These are phyloP conservation scores for Dendrolimus punctatus DNA, from an alignment of 1,140 invertebrate species.

Conservation along the genomic window DNA sequence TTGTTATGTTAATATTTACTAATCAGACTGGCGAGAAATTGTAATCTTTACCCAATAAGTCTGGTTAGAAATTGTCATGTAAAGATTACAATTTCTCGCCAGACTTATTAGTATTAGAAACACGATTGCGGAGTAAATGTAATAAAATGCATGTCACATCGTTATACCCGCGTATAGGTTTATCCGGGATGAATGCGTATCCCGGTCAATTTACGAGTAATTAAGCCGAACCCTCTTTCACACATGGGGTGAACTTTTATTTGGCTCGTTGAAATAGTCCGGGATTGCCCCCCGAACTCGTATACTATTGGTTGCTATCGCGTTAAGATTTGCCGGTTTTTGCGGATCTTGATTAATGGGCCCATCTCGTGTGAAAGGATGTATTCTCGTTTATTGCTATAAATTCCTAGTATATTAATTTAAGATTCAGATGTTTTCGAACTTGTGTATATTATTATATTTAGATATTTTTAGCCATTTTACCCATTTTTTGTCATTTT, in stretches of 20 bases:
- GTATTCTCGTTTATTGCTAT: conserved; percentile 13
- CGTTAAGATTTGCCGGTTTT: conserved; percentile 31
- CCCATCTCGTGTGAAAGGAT: conserved; percentile 11
- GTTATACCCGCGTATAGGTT: conserved; percentile 49
- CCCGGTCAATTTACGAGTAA: conserved; percentile 69
- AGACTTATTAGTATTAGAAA: too few relatives aligned
- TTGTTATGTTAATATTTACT: too few relatives aligned
- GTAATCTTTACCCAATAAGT: too few relatives aligned
- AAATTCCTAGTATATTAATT: background rate
- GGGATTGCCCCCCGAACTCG: conserved; percentile 41
- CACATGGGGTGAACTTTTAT: conserved; percentile 64
- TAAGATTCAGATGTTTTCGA: too few relatives aligned
- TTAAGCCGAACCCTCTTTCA: conserved; percentile 66
- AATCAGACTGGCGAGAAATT: too few relatives aligned
- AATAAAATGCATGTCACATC: conserved; percentile 48
- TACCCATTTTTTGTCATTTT: too few relatives aligned
- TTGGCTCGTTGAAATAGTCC: conserved; percentile 42
- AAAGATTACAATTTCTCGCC: too few relatives aligned
- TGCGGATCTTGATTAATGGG: conserved; percentile 30
- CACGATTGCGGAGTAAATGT: conserved; percentile 4
- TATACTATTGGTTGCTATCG: conserved; percentile 32
- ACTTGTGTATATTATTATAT: too few relatives aligned
- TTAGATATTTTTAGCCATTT: too few relatives aligned
- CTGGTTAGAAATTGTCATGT: too few relatives aligned
- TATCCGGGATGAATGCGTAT: conserved; percentile 54